Percentiles rank a stretch among this genome's conserved stretches.
Conservation (phyloP, 1,140 invertebrate genomes). For the Araneus ventricosus region DNA sequence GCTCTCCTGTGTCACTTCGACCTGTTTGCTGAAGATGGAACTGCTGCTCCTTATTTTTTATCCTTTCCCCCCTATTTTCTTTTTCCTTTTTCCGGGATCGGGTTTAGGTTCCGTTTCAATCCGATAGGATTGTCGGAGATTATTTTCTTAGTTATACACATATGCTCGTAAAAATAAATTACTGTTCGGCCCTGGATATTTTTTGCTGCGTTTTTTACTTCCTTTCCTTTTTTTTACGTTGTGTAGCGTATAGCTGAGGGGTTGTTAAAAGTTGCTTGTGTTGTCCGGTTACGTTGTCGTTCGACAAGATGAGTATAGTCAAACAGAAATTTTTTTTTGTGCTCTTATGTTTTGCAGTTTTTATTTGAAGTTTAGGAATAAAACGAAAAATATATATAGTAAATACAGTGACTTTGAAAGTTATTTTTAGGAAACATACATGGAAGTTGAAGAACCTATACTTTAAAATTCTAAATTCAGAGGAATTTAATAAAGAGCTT, state of each 20-base stretch:
- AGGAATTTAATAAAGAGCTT: no score
- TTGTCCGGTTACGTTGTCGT: neutral
- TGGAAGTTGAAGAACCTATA: neutral
- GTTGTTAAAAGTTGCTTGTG: constrained; percentile 10
- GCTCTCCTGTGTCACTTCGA: constrained; percentile 43
- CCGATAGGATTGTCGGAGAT: constrained; percentile 51
- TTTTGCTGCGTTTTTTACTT: neutral
- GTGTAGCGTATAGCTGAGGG: neutral
- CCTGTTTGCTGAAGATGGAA: constrained; percentile 53
- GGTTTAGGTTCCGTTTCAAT: constrained; percentile 55
- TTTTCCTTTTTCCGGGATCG: constrained; percentile 14
- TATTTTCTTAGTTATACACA: constrained; percentile 64
- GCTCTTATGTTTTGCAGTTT: neutral
- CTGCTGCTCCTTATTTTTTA: constrained; percentile 36
- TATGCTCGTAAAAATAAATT: constrained; percentile 53
- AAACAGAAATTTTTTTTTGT: neutral
- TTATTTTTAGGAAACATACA: neutral
- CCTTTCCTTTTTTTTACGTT: neutral
- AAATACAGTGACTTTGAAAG: neutral
- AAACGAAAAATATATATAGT: neutral
- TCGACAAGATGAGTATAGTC: neutral
- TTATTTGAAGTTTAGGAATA: neutral
- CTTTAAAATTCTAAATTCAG: neutral
- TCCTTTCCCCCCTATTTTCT: neutral
- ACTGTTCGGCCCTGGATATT: constrained; percentile 26